Conservation (phyloP, 1,140 invertebrate genomes). For the Colletes latitarsis region DNA sequence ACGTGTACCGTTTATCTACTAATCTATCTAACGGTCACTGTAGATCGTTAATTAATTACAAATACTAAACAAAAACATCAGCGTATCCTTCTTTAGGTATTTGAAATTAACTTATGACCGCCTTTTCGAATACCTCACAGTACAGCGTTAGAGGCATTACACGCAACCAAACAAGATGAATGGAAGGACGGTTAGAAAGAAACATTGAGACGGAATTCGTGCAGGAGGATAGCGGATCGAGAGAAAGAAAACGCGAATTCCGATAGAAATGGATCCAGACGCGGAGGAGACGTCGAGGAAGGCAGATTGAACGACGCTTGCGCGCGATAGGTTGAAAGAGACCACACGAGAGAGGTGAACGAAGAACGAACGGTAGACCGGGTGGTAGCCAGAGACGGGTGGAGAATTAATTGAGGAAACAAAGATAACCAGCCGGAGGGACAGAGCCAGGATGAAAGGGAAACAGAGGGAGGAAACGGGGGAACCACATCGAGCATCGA, state of each 20-base stretch:
- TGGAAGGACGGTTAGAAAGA: not conserved
- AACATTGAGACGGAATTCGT: not conserved
- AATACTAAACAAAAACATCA: no score
- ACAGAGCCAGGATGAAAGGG: not conserved
- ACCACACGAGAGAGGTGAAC: conserved; percentile 18
- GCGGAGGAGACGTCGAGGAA: conserved; percentile 1
- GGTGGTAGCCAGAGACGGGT: not conserved
- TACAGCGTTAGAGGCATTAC: no score
- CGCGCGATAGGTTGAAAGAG: not conserved
- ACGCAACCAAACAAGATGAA: no score
- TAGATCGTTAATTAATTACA: no score
- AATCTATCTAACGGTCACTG: no score
- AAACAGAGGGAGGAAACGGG: conserved; percentile 9
- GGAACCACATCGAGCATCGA: conserved; percentile 27
- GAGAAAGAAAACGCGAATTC: not conserved
- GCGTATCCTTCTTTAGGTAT: no score
- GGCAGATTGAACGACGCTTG: conserved; percentile 18
- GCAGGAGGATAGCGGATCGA: not conserved
- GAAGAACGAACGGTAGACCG: not conserved
- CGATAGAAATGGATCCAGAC: conserved; percentile 7
- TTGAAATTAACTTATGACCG: no score
- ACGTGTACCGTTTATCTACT: no score
- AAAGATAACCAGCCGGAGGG: conserved; percentile 3
- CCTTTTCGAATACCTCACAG: no score
- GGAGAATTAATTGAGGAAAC: conserved; percentile 26